Evolutionary conservation across 2,888 invertebrate genomes (phyloP), one percentile per base, ranked within the genome.

Genomic region (Mythimna loreyi): DNA sequence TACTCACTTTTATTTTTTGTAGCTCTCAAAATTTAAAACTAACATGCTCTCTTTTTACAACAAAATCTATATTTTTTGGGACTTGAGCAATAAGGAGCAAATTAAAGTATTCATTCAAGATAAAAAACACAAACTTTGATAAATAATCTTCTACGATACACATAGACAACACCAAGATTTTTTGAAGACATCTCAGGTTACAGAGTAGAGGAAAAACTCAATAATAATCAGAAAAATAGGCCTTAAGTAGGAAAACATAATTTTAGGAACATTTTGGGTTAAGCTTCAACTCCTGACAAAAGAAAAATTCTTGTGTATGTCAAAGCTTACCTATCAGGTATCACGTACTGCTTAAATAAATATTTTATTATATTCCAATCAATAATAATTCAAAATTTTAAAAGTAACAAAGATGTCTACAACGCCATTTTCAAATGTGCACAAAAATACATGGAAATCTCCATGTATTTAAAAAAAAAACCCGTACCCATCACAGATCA

Each of bases 111-210:
- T 60, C 78, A 78, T 80, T 78, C 78, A 70, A 77, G 45, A 23
- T 63, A 80, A 21, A 55, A 62, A 65, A 76, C 56, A 75, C 57
- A 76, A 60, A 83, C 55, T 56, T 60, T 55, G 52, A 71, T 60
- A 80, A 47, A 81, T 72, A 63, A n/a, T 76, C 53, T 67, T 68
- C 84, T 81, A 82, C 66, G 33, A 61, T 71, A 70, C 82, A 81
- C 78, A 67, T 40, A 72, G 57, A 67, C 77, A 80, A 77, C 72
- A 76, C 40, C 64, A 63, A 78, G 65, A 78, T 40, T 66, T 50
- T 40, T 45, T 58, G 59, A 21, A 69, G 61, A 75, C 65, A 81
- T 78, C 63, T 49, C 67, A 75, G 47, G n/a, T 56, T 78, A 68
- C 68, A 78, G 33, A 78, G 74, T 58, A 81, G 81, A 83, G 77